A percentile compares a stretch with the other conserved stretches of the same genome.
Evolutionary conservation across 2,888 invertebrate species (phyloP).

Genomic region (Pantelozetes paolii): DNA sequence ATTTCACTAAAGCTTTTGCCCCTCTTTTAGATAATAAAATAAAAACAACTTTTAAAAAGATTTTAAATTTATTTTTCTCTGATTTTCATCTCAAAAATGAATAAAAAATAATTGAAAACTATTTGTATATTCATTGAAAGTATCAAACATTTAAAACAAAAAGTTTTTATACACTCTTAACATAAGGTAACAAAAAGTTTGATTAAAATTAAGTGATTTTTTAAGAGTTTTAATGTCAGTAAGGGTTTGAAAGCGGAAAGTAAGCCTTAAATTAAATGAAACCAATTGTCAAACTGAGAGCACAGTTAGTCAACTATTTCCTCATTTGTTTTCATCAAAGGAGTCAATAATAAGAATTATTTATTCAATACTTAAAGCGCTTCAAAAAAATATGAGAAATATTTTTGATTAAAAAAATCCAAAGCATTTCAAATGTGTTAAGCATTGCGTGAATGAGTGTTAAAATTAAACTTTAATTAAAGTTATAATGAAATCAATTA

Average conservation of each 20-base stretch:
- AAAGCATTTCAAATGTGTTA: not conserved
- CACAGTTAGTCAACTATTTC: not conserved
- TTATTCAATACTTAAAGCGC: not conserved
- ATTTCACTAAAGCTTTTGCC: slow-evolving; percentile 13
- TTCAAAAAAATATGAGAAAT: not conserved
- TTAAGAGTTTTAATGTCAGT: not conserved
- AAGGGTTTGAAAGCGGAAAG: not conserved
- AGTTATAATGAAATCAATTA: no score
- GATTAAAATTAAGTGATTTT: not conserved
- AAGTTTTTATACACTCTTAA: slow-evolving; percentile 1
- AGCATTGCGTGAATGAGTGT: not conserved
- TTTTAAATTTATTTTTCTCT: not conserved
- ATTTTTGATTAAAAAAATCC: not conserved
- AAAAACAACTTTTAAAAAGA: not conserved
- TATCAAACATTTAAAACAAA: not conserved
- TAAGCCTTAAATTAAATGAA: not conserved
- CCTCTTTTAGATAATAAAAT: slow-evolving; percentile 21
- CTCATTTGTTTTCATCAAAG: slow-evolving; percentile 18
- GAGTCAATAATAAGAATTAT: not conserved
- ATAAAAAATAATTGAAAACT: not conserved
- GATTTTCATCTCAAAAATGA: not conserved
- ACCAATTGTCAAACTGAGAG: not conserved
- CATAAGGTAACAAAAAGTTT: slow-evolving; percentile 4
- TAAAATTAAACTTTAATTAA: no score
- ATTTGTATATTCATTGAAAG: not conserved